Evolutionary conservation across 2,113 vertebrate species (phyloP).

Genomic region (Nothobranchius kuhntae): DNA sequence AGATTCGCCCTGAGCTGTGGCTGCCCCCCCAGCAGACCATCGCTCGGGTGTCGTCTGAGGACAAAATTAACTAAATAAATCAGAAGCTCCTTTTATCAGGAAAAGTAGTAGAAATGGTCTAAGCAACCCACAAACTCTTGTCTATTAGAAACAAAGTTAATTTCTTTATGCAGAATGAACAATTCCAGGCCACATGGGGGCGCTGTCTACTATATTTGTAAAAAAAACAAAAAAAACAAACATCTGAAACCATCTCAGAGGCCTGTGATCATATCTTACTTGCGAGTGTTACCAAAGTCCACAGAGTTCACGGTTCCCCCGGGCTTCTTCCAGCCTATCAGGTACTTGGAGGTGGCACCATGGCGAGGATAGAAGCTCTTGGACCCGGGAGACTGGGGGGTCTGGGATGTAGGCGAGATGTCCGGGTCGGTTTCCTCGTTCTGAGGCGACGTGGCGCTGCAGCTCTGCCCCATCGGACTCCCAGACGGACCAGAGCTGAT

Average conservation of each 20-base stretch:
- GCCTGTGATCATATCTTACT: conserved; percentile 80
- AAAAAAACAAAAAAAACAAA: not conserved
- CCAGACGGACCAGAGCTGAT: conserved; percentile 89
- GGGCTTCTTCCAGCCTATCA: conserved; percentile 98
- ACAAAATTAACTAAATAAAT: conserved; percentile 14
- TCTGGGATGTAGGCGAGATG: conserved; percentile 85
- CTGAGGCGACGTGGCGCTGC: conserved; percentile 83
- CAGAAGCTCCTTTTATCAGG: not conserved
- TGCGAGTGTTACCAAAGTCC: conserved; percentile 96
- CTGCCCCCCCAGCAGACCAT: conserved; percentile 86
- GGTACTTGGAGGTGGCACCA: conserved; percentile 96
- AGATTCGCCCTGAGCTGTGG: conserved; percentile 89
- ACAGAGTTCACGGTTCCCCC: conserved; percentile 98
- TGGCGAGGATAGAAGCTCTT: conserved; percentile 98
- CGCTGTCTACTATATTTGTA: conserved; percentile 20
- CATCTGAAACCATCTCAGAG: not conserved
- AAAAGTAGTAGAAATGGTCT: too few species aligned
- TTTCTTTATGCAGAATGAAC: too few species aligned
- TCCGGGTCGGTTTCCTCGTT: conserved; percentile 82
- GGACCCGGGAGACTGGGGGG: conserved; percentile 85
- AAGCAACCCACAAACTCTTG: too few species aligned
- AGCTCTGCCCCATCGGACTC: conserved; percentile 55
- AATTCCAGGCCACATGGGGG: conserved; percentile 58
- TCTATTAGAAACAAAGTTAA: not conserved
- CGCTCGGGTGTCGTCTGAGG: conserved; percentile 91